phyloP scores from a whole-genome alignment of 2,888 invertebrate genomes.

The Callyntrura sp. region DNA sequence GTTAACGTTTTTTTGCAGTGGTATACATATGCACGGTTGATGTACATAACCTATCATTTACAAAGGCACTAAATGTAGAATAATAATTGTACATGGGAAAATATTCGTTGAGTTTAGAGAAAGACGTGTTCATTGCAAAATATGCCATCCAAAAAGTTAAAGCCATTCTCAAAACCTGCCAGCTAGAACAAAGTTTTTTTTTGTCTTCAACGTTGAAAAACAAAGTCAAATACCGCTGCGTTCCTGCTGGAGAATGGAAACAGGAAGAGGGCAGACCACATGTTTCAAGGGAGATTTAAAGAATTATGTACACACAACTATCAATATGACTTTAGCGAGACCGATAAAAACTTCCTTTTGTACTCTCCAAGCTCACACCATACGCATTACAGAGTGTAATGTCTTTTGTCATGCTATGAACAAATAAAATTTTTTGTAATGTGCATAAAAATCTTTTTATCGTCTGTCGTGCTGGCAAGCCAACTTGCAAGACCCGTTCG shows the following conservation, averaged over 20 bases:
- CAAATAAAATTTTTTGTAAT: too few relatives aligned
- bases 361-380: not conserved
- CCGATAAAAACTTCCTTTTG: conserved; percentile 9
- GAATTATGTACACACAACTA: not conserved
- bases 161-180: not conserved
- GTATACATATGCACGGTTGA: not conserved
- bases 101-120: not conserved
- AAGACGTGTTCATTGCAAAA: not conserved
- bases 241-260: not conserved
- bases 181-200: not conserved
- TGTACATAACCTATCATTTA: not conserved
- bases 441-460: too few relatives aligned
- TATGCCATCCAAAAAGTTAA: not conserved
- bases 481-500: too few relatives aligned
- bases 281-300: not conserved
- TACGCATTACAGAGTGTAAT: too few relatives aligned
- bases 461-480: too few relatives aligned
- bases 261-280: conserved; percentile 14
- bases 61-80: not conserved
- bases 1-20: too few relatives aligned
- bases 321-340: not conserved
- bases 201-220: not conserved
- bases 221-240: not conserved
- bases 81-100: not conserved
- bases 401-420: too few relatives aligned